Conservation (phyloP, 2,797 vertebrate species). For the Pelodytes ibericus region DNA sequence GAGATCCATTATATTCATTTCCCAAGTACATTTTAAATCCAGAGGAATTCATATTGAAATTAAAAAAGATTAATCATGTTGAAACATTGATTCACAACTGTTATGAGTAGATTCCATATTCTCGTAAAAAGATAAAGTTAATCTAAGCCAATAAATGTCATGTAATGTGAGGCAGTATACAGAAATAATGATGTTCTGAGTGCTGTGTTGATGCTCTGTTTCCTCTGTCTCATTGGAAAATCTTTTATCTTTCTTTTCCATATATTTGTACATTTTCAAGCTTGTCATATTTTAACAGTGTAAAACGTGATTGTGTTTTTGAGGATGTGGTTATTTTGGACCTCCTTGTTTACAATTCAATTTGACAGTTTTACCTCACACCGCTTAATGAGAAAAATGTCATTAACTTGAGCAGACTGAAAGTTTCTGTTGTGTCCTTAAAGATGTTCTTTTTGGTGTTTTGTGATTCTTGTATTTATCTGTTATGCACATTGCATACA, state of each 20-base stretch:
- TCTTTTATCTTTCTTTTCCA: background rate
- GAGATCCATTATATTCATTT: background rate
- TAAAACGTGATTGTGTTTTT: background rate
- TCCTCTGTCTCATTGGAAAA: background rate
- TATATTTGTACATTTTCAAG: background rate
- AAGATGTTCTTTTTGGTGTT: background rate
- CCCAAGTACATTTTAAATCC: background rate
- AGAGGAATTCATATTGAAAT: background rate
- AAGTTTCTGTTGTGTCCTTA: background rate
- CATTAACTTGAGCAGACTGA: background rate
- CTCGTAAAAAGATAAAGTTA: background rate
- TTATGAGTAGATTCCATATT: background rate
- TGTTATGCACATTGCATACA: background rate
- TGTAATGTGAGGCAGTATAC: background rate
- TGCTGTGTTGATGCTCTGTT: background rate
- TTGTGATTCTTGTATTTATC: background rate
- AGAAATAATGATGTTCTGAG: background rate
- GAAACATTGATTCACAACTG: background rate
- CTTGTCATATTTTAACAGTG: background rate
- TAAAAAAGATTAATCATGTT: background rate
- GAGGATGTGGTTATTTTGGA: background rate
- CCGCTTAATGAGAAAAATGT: background rate
- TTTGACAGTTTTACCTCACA: background rate
- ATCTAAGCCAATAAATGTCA: background rate
- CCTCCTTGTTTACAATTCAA: background rate